Percentiles rank a stretch among this genome's conserved stretches.
Evolutionary conservation across 1,140 invertebrate genomes (phyloP).

Genomic region (Reticulitermes speratus): DNA sequence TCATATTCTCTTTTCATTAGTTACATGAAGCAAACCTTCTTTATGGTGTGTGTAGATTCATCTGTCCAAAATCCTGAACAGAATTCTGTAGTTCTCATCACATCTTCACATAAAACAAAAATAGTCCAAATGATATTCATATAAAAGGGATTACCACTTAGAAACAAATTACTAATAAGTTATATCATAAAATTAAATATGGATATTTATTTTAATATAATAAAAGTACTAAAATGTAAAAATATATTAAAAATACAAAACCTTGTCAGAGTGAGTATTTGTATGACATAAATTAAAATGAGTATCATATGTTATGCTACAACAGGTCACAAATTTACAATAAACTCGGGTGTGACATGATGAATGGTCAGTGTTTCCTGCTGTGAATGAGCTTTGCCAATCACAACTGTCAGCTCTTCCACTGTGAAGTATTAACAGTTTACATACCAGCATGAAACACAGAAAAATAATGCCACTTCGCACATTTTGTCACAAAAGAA

Average conservation of each 20-base stretch:
- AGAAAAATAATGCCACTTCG: not conserved
- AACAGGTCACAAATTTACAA: not conserved
- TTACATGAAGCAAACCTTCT: not conserved
- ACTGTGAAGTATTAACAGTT: not conserved
- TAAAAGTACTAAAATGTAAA: slow-evolving; percentile 7
- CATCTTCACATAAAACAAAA: not conserved
- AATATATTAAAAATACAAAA: slow-evolving; percentile 18
- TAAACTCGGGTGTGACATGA: not conserved
- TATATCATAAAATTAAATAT: slow-evolving; percentile 9
- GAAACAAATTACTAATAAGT: not conserved
- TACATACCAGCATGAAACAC: not conserved
- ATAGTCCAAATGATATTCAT: not conserved
- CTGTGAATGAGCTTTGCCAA: not conserved
- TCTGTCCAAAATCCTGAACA: not conserved
- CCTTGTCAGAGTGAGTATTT: slow-evolving; percentile 11
- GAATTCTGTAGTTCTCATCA: not conserved
- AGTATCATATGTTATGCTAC: not conserved
- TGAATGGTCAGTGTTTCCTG: not conserved
- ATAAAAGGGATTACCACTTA: not conserved
- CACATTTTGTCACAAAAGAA: not conserved
- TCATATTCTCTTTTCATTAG: not conserved
- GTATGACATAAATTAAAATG: slow-evolving; percentile 8
- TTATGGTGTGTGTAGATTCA: not conserved
- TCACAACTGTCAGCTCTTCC: not conserved
- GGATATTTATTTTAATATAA: slow-evolving; percentile 13